A percentile compares a stretch with the other conserved stretches of the same genome.
Conservation (phyloP, 2,113 vertebrate species). For the Pavo muticus region DNA sequence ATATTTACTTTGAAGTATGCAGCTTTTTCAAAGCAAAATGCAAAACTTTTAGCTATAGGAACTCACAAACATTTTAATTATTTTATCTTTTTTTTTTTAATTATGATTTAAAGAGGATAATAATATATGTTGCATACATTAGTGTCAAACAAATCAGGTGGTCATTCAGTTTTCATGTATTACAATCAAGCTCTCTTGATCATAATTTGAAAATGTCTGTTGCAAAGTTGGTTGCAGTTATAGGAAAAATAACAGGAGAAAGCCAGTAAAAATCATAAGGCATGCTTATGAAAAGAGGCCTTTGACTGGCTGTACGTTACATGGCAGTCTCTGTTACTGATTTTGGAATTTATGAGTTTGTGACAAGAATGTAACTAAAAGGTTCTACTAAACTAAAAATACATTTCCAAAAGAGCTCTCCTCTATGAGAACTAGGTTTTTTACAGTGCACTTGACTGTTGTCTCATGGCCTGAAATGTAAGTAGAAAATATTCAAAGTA, state of each 20-base stretch:
- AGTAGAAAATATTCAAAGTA: not conserved
- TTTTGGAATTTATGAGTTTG: not conserved
- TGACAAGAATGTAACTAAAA: not conserved
- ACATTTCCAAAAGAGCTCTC: not conserved
- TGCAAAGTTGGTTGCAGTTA: not conserved
- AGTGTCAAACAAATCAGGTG: not conserved
- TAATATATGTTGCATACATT: not conserved
- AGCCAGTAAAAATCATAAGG: not conserved
- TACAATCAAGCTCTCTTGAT: not conserved
- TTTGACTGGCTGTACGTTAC: not conserved
- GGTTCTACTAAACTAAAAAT: not conserved
- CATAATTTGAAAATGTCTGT: not conserved
- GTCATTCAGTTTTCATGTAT: not conserved
- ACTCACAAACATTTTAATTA: not conserved
- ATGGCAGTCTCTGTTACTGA: not conserved
- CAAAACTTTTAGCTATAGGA: not conserved
- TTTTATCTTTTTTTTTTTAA: not conserved
- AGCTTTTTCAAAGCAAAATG: conserved; percentile 36
- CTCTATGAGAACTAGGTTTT: not conserved
- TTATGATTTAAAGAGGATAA: not conserved
- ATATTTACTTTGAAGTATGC: not conserved
- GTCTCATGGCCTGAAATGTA: not conserved
- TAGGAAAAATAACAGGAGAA: not conserved
- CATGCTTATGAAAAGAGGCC: not conserved
- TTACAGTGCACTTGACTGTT: not conserved